phyloP scores from a whole-genome alignment of 1,140 invertebrate genomes.

The Teleopsis dalmanni region DNA sequence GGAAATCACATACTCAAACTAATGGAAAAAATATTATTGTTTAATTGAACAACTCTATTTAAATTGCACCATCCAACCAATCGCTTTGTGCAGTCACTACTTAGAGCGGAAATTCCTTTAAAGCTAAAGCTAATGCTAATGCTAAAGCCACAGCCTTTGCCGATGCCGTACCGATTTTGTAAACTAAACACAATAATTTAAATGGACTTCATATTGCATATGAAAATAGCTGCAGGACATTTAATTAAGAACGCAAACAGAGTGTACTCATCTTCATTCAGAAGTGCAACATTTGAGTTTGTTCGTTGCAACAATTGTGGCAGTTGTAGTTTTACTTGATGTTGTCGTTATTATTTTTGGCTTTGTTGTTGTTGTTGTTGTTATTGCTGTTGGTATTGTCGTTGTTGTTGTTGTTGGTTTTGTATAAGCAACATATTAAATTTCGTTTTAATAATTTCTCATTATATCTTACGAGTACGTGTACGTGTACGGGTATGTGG shows the following conservation, averaged over 20 bases:
- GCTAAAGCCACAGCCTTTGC: no score
- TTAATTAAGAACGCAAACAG: slow-evolving; percentile 8
- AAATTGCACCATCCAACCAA: no score
- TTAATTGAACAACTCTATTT: no score
- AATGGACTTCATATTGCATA: slow-evolving; percentile 6
- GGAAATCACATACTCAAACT: no score
- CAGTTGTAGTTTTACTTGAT: not conserved
- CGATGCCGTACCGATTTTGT: no score
- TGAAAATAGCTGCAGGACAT: slow-evolving; percentile 1
- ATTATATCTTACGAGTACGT: not conserved
- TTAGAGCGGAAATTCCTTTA: no score
- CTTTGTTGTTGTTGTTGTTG: slow-evolving; percentile 5
- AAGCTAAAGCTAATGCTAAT: no score
- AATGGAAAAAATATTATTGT: no score
- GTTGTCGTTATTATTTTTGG: not conserved
- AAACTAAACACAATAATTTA: no score
- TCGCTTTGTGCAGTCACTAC: no score
- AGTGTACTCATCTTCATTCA: not conserved
- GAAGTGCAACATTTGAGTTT: not conserved
- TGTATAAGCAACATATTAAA: slow-evolving; percentile 2
- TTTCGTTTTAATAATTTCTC: slow-evolving; percentile 10
- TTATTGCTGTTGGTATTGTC: not conserved
- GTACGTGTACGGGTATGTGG: not conserved
- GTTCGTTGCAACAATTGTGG: not conserved
- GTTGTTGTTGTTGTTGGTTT: not conserved